phyloP scores from a whole-genome alignment of 2,888 invertebrate species.

The Entomobrya proxima region DNA sequence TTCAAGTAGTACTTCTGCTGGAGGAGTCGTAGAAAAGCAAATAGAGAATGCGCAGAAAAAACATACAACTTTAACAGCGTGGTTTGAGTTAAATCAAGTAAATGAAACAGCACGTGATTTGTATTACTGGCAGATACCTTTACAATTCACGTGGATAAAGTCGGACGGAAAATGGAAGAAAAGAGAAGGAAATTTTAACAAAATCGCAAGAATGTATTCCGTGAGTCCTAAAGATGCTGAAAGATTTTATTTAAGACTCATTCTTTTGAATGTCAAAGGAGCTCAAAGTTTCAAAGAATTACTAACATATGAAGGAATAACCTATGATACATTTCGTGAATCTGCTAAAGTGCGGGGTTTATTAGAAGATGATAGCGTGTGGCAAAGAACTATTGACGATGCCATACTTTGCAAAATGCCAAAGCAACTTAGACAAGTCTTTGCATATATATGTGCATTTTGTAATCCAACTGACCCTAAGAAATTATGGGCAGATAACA shows the following conservation, averaged over 20 bases:
- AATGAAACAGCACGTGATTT: slow-evolving; percentile 61
- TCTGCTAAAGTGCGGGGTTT: slow-evolving; percentile 65
- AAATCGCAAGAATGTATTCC: slow-evolving; percentile 74
- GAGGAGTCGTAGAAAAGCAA: slow-evolving; percentile 41
- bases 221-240: slow-evolving; percentile 74
- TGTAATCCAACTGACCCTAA: slow-evolving; percentile 71
- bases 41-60: slow-evolving; percentile 57
- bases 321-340: slow-evolving; percentile 72
- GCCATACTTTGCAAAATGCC: slow-evolving; percentile 75
- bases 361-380: slow-evolving; percentile 75
- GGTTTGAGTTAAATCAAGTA: slow-evolving; percentile 74
- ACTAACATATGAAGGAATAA: slow-evolving; percentile 66
- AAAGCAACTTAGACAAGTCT: slow-evolving; percentile 72
- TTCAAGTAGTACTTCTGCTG: slow-evolving; percentile 5
- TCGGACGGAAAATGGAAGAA: slow-evolving; percentile 68
- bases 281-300: slow-evolving; percentile 69
- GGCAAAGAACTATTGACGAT: slow-evolving; percentile 73
- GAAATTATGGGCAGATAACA: slow-evolving; percentile 75
- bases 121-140: slow-evolving; percentile 72
- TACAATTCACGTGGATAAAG: slow-evolving; percentile 61
- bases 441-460: slow-evolving; percentile 71
- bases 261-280: slow-evolving; percentile 67
- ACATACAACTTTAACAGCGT: slow-evolving; percentile 73
- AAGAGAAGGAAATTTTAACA: slow-evolving; percentile 41
- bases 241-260: slow-evolving; percentile 72